Conservation (phyloP, 2,797 vertebrate genomes). For the Acanthurus leucopareius region DNA sequence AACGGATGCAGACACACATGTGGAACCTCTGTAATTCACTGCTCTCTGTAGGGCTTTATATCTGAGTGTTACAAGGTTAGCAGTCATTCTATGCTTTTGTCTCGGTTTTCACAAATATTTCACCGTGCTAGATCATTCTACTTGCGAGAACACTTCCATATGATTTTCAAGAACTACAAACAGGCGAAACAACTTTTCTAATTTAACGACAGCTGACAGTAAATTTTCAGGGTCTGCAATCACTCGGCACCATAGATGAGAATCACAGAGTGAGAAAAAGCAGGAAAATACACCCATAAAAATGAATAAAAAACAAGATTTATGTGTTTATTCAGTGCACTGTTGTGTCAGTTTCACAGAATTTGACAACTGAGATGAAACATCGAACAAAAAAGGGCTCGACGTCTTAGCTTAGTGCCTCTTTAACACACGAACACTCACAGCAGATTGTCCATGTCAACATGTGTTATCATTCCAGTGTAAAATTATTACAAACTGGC, state of each 20-base stretch:
- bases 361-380: too few species aligned
- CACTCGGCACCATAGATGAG: not conserved
- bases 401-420: too few species aligned
- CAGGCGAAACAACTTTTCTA: slow-evolving; percentile 26
- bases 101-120: slow-evolving; percentile 18
- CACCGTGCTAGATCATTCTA: slow-evolving; percentile 15
- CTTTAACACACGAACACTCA: too few species aligned
- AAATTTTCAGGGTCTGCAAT: slow-evolving; percentile 13
- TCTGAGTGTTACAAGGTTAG: not conserved
- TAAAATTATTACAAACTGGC: too few species aligned
- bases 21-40: slow-evolving; percentile 9
- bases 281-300: too few species aligned
- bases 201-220: slow-evolving; percentile 13
- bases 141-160: slow-evolving; percentile 11
- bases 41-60: not conserved
- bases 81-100: not conserved
- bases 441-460: too few species aligned
- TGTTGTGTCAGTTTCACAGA: too few species aligned
- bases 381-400: too few species aligned
- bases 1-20: slow-evolving; percentile 16
- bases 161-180: slow-evolving; percentile 35
- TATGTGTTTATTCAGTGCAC: too few species aligned
- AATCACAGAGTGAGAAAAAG: too few species aligned
- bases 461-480: too few species aligned
- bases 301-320: too few species aligned